phyloP scores from a whole-genome alignment of 2,797 vertebrate species.

The Poecilia gillii region DNA sequence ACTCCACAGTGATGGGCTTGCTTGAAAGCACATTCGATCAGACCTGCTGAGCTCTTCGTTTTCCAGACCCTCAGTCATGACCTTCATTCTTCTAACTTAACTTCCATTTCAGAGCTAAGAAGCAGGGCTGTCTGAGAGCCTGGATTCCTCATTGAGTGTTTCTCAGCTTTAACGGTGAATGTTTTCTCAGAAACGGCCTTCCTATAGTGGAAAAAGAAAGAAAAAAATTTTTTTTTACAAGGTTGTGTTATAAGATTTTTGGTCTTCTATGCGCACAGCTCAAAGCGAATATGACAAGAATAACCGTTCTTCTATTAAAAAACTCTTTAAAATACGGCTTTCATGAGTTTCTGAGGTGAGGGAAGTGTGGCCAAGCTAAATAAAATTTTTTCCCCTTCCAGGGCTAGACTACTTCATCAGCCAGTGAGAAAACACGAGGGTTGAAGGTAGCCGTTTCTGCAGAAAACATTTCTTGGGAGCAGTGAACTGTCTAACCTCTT shows the following conservation, averaged over 20 bases:
- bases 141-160: constrained; percentile 69
- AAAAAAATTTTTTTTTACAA: constrained; percentile 51
- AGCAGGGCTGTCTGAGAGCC: constrained; percentile 50
- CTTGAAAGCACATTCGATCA: constrained; percentile 40
- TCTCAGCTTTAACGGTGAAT: constrained; percentile 51
- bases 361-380: constrained; percentile 72
- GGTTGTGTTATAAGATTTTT: constrained; percentile 60
- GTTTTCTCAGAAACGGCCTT: constrained; percentile 47
- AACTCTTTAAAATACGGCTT: constrained; percentile 71
- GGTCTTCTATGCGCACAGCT: constrained; percentile 38
- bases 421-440: constrained; percentile 69
- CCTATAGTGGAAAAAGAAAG: constrained; percentile 52
- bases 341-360: constrained; percentile 64
- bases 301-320: constrained; percentile 58
- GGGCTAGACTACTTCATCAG: constrained; percentile 76
- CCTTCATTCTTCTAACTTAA: constrained; percentile 57
- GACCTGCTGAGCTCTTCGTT: constrained; percentile 45
- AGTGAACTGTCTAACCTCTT: constrained; percentile 54
- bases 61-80: constrained; percentile 57
- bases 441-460: constrained; percentile 33
- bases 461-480: constrained; percentile 48
- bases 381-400: constrained; percentile 65
- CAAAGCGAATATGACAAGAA: constrained; percentile 62
- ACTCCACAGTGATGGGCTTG: constrained; percentile 52
- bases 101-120: constrained; percentile 52